Evolutionary conservation across 2,888 invertebrate species (phyloP).

Genomic region (Ramazzottius varieornatus): DNA sequence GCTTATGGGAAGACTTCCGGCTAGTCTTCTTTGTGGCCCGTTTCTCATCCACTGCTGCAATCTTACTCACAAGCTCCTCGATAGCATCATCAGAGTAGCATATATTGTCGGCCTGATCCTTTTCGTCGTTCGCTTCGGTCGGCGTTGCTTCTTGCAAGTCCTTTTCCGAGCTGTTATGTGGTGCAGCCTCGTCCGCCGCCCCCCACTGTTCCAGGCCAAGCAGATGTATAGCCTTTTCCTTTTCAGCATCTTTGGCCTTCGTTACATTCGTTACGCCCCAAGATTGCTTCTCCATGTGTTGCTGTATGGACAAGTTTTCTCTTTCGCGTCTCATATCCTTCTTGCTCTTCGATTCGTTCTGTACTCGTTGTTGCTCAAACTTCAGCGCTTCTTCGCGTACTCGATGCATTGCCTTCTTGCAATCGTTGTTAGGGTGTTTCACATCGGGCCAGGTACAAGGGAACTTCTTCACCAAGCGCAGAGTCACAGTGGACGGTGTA

Average conservation of each 20-base stretch:
- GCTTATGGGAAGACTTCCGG: not conserved
- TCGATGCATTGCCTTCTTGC: not conserved
- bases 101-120: not conserved
- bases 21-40: not conserved
- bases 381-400: not conserved
- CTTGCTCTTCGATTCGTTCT: not conserved
- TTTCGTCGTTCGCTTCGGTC: not conserved
- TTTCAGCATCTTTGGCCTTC: not conserved
- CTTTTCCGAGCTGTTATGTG: not conserved
- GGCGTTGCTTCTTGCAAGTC: not conserved
- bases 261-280: not conserved
- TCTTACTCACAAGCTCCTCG: not conserved
- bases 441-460: not conserved
- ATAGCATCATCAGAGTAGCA: not conserved
- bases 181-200: not conserved
- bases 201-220: no score
- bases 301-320: not conserved
- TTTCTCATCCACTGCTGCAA: not conserved
- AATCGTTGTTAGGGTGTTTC: not conserved
- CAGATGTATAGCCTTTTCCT: not conserved
- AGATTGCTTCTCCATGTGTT: not conserved
- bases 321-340: not conserved
- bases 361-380: not conserved
- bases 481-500: not conserved
- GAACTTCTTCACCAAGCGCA: not conserved